phyloP scores from a whole-genome alignment of 2,113 vertebrate genomes.

The Bos javanicus region DNA sequence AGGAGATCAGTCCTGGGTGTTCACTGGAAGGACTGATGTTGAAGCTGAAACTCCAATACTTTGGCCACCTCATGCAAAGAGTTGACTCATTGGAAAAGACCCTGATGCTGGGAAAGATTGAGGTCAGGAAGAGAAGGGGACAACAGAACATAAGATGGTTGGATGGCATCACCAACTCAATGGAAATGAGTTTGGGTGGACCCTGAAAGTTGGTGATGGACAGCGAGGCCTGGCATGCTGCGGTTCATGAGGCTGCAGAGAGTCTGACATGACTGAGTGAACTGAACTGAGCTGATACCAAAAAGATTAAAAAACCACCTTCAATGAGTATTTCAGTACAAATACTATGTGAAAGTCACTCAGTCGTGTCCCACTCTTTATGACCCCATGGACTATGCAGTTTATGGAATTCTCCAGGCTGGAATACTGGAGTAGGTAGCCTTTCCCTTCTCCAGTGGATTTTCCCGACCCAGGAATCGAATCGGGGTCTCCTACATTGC shows the following conservation, averaged over 20 bases:
- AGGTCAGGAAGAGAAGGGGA: background rate
- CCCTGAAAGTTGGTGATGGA: too few relatives aligned
- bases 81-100: background rate
- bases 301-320: background rate
- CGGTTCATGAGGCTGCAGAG: too few relatives aligned
- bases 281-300: background rate
- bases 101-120: background rate
- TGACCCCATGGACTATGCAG: background rate
- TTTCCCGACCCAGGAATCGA: rapidly evolving
- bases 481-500: background rate
- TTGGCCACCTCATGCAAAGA: background rate
- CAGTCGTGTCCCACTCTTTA: background rate
- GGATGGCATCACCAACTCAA: background rate
- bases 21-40: background rate
- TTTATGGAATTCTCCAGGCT: background rate
- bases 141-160: background rate
- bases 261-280: background rate
- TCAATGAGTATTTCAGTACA: background rate
- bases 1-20: too few relatives aligned
- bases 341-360: background rate
- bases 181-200: too few relatives aligned
- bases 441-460: background rate
- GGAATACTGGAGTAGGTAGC: background rate
- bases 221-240: too few relatives aligned
- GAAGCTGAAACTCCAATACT: background rate